A percentile compares a stretch with the other conserved stretches of the same genome.
Evolutionary conservation across 1,140 invertebrate genomes (phyloP).

Genomic region (Drosophila mojavensis): DNA sequence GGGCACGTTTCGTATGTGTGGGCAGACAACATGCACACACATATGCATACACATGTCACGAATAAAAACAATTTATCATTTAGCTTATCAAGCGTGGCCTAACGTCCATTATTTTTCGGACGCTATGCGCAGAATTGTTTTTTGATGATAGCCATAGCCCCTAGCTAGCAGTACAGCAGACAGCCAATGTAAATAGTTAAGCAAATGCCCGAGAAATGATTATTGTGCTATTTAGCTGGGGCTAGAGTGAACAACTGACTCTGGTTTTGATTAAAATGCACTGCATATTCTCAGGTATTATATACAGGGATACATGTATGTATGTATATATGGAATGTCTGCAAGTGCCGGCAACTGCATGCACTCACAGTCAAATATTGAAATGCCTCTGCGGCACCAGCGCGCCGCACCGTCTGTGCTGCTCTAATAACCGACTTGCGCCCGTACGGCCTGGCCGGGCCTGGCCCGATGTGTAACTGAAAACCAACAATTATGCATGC

Average conservation of each 20-base stretch:
- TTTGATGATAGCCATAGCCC: constrained; percentile 72
- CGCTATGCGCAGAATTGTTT: constrained; percentile 78
- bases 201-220: constrained; percentile 74
- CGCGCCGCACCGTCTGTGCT: constrained; percentile 2
- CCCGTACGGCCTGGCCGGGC: constrained; percentile 17
- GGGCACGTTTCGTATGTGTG: constrained; percentile 33
- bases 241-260: constrained; percentile 16
- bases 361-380: constrained; percentile 21
- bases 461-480: constrained; percentile 72
- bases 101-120: constrained; percentile 81
- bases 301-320: not conserved
- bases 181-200: constrained; percentile 52
- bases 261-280: constrained; percentile 50
- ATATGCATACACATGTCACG: constrained; percentile 72
- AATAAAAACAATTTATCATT: constrained; percentile 82
- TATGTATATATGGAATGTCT: not conserved
- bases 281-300: constrained; percentile 19
- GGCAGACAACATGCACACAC: constrained; percentile 18
- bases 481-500: constrained; percentile 82
- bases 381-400: constrained; percentile 27
- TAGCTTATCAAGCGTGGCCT: constrained; percentile 79
- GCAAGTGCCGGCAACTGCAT: constrained; percentile 3
- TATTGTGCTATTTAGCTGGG: constrained; percentile 53
- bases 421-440: constrained; percentile 37
- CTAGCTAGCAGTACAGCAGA: constrained; percentile 2